Evolutionary conservation across 2,888 invertebrate species (phyloP).

Genomic region (Agonopterix heracliana): DNA sequence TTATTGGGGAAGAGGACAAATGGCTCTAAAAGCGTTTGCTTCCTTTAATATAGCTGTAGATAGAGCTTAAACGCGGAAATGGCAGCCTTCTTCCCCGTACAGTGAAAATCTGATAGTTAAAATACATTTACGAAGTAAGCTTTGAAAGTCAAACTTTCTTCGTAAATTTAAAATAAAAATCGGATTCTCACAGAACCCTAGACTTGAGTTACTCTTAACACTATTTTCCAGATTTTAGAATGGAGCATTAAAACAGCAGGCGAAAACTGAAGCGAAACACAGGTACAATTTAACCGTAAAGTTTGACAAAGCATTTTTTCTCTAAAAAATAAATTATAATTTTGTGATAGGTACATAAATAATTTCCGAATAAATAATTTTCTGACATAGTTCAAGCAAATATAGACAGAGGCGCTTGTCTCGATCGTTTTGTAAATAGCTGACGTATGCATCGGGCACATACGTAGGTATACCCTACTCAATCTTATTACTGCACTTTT

Average conservation of each 20-base stretch:
- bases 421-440: constrained; percentile 30
- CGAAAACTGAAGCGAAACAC: constrained; percentile 42
- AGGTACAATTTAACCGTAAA: constrained; percentile 33
- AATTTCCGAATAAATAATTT: constrained; percentile 30
- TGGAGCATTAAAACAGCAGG: constrained; percentile 15
- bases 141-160: too few species aligned
- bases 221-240: background rate
- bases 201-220: background rate
- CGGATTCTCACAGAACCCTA: too few species aligned
- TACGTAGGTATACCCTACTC: background rate
- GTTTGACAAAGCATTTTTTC: constrained; percentile 37
- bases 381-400: constrained; percentile 43
- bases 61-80: too few species aligned
- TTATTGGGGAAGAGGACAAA: too few species aligned
- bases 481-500: too few species aligned
- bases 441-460: constrained; percentile 31
- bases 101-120: too few species aligned
- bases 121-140: too few species aligned
- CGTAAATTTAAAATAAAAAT: too few species aligned
- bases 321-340: constrained; percentile 33
- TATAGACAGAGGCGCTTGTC: constrained; percentile 35
- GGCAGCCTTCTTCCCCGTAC: too few species aligned
- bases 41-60: too few species aligned
- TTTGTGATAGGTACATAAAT: constrained; percentile 14
- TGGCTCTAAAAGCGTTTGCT: too few species aligned